Evolutionary conservation across 2,113 vertebrate species (phyloP).

Genomic region (Prolemur simus): DNA sequence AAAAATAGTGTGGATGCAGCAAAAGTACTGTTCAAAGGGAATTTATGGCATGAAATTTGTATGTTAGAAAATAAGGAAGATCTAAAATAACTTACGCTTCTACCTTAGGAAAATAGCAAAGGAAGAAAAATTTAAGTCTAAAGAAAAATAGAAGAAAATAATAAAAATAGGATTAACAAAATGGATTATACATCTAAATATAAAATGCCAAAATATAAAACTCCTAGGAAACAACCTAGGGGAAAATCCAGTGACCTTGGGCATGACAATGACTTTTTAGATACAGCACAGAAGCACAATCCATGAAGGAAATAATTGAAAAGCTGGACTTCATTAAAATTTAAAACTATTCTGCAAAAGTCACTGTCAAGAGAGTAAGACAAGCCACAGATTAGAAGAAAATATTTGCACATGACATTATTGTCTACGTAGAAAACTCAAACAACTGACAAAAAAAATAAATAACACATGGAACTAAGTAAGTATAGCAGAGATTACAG

Average conservation of each 20-base stretch:
- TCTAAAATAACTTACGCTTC: background rate
- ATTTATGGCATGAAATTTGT: background rate
- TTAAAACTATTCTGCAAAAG: background rate
- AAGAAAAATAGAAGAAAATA: background rate
- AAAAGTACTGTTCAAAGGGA: background rate
- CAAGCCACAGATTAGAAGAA: background rate
- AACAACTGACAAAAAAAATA: background rate
- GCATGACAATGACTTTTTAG: background rate
- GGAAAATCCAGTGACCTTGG: background rate
- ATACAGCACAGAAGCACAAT: background rate
- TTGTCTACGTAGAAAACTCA: background rate
- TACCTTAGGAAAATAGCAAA: background rate
- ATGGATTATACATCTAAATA: background rate
- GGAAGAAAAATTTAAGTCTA: background rate
- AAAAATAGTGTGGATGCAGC: background rate
- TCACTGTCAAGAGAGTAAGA: background rate
- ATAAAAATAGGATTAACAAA: background rate
- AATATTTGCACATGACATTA: background rate
- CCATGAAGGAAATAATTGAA: background rate
- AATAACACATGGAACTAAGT: background rate
- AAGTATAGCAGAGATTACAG: background rate
- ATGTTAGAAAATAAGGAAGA: background rate
- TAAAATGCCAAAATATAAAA: background rate
- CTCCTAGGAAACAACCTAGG: background rate
- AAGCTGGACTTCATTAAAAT: background rate